A percentile compares a stretch with the other conserved stretches of the same genome.
These are phyloP conservation scores for Odontocolon sp. DNA, from an alignment of 2,888 invertebrate genomes.

Conservation along the genomic window DNA sequence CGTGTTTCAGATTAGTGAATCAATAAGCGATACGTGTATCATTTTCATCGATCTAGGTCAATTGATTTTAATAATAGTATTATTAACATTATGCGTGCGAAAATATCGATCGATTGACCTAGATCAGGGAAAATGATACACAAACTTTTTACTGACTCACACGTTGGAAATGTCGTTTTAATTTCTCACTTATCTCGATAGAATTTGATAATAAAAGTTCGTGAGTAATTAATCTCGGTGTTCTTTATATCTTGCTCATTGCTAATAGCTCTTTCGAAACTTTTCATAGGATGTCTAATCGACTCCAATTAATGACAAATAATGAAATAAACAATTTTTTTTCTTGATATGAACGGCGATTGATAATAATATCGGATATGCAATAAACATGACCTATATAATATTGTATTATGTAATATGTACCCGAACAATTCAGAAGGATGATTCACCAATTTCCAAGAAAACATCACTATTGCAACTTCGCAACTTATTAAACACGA, in stretches of 20 bases:
- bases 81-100: not conserved
- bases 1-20: not conserved
- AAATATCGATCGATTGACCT: not conserved
- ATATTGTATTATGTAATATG: constrained; percentile 20
- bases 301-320: too few species aligned
- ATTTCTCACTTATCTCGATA: not conserved
- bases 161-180: not conserved
- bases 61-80: not conserved
- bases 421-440: constrained; percentile 9
- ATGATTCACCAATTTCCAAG: constrained; percentile 40
- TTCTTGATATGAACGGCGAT: too few species aligned
- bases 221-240: too few species aligned
- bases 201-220: not conserved
- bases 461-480: constrained; percentile 2
- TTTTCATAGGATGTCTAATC: too few species aligned
- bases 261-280: too few species aligned
- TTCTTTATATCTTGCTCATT: too few species aligned
- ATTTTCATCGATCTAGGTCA: not conserved
- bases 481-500: constrained; percentile 21
- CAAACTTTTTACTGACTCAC: constrained; percentile 6
- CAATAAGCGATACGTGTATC: too few species aligned
- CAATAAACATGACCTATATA: constrained; percentile 43
- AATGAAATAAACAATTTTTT: too few species aligned
- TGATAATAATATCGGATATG: constrained; percentile 47
- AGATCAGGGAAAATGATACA: too few species aligned